phyloP scores from a whole-genome alignment of 2,797 vertebrate genomes.

The Gallinago nigripennis region DNA sequence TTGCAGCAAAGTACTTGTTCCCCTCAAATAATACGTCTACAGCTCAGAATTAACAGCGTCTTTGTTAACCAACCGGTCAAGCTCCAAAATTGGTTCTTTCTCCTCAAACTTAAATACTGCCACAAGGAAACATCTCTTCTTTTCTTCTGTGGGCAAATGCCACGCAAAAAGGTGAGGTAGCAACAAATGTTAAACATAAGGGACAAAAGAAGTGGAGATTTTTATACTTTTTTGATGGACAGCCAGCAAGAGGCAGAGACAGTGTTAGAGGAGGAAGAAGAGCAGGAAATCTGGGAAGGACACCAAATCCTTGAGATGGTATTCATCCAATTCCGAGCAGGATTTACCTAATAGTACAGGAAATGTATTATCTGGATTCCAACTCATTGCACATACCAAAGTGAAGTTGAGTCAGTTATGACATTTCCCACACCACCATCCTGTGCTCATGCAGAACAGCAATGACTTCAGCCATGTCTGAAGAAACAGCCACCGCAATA shows the following conservation, averaged over 20 bases:
- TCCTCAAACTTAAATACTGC: not conserved
- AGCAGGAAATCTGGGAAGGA: not conserved
- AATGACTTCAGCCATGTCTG: not conserved
- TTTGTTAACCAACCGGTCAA: not conserved
- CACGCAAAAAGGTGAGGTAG: not conserved
- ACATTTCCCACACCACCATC: not conserved
- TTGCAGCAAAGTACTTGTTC: not conserved
- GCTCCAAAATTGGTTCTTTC: not conserved
- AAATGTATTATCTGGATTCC: conserved; percentile 20
- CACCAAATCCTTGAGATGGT: not conserved
- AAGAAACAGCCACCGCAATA: not conserved
- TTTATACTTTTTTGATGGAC: not conserved
- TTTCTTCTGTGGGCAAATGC: not conserved
- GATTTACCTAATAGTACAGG: not conserved
- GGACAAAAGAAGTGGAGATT: not conserved
- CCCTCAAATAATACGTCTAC: not conserved
- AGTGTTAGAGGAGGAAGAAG: not conserved
- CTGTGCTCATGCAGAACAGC: not conserved
- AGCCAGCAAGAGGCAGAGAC: not conserved
- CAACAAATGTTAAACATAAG: not conserved
- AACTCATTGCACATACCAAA: not conserved
- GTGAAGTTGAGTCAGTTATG: not conserved
- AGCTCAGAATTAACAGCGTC: not conserved
- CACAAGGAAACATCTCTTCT: not conserved
- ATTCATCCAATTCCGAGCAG: not conserved